phyloP scores from a whole-genome alignment of 2,888 invertebrate species.

The Petrophora chlorosata region DNA sequence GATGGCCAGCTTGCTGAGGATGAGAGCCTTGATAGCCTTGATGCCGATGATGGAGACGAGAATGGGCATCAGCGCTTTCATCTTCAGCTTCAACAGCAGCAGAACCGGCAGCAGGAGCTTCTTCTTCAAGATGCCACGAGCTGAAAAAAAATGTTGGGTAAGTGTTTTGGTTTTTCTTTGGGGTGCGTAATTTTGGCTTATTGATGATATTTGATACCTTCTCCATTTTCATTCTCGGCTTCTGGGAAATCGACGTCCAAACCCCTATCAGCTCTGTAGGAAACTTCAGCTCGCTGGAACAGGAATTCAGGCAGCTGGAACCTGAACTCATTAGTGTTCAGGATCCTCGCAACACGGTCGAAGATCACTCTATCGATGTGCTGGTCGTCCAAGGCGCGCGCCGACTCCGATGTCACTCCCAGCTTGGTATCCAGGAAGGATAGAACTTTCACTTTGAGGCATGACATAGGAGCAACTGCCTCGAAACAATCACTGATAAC shows the following conservation, averaged over 20 bases:
- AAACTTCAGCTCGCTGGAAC: slow-evolving; percentile 86
- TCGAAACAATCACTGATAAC: slow-evolving; percentile 89
- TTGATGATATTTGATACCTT: slow-evolving; percentile 65
- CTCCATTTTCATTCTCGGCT: slow-evolving; percentile 75
- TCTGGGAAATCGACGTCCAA: slow-evolving; percentile 85
- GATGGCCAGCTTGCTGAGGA: slow-evolving; percentile 93
- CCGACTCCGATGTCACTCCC: slow-evolving; percentile 85
- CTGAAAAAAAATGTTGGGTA: slow-evolving; percentile 68
- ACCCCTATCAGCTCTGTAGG: slow-evolving; percentile 87
- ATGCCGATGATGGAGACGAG: slow-evolving; percentile 90
- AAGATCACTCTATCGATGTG: slow-evolving; percentile 90
- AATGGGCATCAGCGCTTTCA: slow-evolving; percentile 93
- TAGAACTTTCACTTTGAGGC: slow-evolving; percentile 90
- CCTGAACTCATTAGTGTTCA: slow-evolving; percentile 89
- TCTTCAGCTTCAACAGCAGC: slow-evolving; percentile 91
- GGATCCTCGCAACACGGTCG: slow-evolving; percentile 87
- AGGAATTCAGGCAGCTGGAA: slow-evolving; percentile 88
- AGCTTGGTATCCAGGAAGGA: slow-evolving; percentile 89
- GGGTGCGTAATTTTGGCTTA: background rate
- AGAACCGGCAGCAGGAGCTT: slow-evolving; percentile 91
- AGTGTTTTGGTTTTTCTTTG: slow-evolving; percentile 17
- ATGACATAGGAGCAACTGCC: slow-evolving; percentile 86
- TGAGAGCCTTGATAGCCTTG: slow-evolving; percentile 92
- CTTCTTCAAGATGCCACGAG: slow-evolving; percentile 91
- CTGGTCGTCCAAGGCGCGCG: slow-evolving; percentile 83